These are phyloP conservation scores for Halcyon smyrnensis DNA, from an alignment of 2,797 vertebrate genomes.

Conservation along the genomic window DNA sequence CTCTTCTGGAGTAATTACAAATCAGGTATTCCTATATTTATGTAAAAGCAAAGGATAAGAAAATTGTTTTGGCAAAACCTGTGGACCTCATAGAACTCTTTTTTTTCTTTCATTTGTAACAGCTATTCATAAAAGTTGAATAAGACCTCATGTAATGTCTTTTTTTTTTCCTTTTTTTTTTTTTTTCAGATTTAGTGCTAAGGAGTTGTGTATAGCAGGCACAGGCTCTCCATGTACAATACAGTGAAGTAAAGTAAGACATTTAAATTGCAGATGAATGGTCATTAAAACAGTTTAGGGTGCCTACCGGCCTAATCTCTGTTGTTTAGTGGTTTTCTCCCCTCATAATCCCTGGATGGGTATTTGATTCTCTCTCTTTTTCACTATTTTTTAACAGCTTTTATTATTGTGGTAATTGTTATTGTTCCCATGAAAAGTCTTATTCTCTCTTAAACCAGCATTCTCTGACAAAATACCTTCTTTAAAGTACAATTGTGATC, in stretches of 20 bases:
- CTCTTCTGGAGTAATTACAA: background rate
- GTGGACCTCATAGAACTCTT: background rate
- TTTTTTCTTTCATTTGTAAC: background rate
- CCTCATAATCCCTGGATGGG: fast-evolving
- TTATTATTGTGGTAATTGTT: background rate
- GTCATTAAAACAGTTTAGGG: background rate
- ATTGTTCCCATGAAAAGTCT: background rate
- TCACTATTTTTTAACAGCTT: background rate
- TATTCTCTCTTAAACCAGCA: background rate
- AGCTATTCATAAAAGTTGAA: background rate
- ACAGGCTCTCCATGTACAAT: background rate
- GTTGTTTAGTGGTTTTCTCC: background rate
- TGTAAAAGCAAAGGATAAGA: background rate
- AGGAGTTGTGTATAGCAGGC: background rate
- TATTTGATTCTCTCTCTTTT: background rate
- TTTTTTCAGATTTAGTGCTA: background rate
- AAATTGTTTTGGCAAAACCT: background rate
- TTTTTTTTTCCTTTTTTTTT: too few species aligned
- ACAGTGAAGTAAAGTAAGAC: background rate
- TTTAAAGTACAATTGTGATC: background rate
- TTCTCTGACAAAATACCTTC: background rate
- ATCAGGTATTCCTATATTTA: background rate
- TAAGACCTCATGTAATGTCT: background rate
- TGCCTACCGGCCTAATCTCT: background rate
- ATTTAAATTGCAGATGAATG: background rate